These are phyloP conservation scores for Pristionchus arcanus DNA, from an alignment of 2,888 invertebrate genomes.

Conservation along the genomic window DNA sequence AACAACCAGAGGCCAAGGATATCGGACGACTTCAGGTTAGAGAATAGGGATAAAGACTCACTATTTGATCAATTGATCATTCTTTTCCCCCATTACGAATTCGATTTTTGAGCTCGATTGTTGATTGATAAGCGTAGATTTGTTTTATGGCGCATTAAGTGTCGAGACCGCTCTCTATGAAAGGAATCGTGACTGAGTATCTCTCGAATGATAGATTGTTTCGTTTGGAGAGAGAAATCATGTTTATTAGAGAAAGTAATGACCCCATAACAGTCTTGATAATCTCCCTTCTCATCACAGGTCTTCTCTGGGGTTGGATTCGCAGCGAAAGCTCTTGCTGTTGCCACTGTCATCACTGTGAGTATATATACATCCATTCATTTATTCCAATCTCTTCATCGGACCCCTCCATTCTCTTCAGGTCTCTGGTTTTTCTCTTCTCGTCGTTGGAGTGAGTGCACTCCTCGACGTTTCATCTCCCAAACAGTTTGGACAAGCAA, in stretches of 20 bases:
- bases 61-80: neutral
- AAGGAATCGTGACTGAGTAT: neutral
- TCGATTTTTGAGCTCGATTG: neutral
- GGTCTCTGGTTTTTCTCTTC: constrained; percentile 74
- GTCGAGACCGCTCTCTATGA: neutral
- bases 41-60: neutral
- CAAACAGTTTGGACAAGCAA: constrained; percentile 74
- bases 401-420: constrained; percentile 5
- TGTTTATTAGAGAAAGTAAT: neutral
- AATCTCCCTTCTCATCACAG: constrained; percentile 31
- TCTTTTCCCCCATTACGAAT: neutral
- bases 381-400: neutral
- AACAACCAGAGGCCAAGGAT: constrained; percentile 68
- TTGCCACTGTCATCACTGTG: constrained; percentile 75
- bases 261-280: neutral
- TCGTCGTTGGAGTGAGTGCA: constrained; percentile 74
- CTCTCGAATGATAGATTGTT: neutral
- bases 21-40: constrained; percentile 62
- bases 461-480: constrained; percentile 75
- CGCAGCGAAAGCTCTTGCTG: constrained; percentile 73
- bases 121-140: neutral
- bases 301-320: constrained; percentile 75
- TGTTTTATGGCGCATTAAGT: neutral
- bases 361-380: constrained; percentile 19
- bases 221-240: neutral